Percentiles rank a stretch among this genome's conserved stretches.
phyloP scores from a whole-genome alignment of 2,797 vertebrate species.

The Poeciliopsis paucimaculata region DNA sequence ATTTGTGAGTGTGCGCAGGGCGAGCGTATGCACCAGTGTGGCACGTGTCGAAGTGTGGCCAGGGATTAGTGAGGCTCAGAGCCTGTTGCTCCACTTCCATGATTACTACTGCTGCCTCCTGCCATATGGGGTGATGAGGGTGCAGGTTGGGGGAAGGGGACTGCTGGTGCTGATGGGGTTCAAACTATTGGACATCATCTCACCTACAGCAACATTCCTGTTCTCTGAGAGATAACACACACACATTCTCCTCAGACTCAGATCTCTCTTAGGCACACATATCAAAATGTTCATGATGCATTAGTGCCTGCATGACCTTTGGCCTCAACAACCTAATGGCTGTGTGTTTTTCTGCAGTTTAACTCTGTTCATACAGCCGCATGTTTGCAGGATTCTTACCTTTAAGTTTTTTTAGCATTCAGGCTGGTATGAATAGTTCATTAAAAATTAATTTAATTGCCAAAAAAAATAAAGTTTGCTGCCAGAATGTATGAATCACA shows the following conservation, averaged over 20 bases:
- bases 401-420: neutral
- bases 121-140: conserved; percentile 79
- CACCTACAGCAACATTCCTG: conserved; percentile 23
- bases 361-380: neutral
- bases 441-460: neutral
- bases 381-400: neutral
- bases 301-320: conserved; percentile 35
- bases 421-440: neutral
- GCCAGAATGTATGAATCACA: neutral
- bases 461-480: neutral
- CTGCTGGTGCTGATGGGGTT: conserved; percentile 3
- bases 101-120: conserved; percentile 82
- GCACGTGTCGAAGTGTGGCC: conserved; percentile 81
- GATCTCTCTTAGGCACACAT: conserved; percentile 21
- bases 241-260: conserved; percentile 37
- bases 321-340: conserved; percentile 23
- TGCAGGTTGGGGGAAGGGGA: conserved; percentile 45
- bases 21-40: conserved; percentile 54
- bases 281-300: conserved; percentile 15
- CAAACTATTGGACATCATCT: conserved; percentile 49
- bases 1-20: conserved; percentile 27
- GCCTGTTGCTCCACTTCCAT: conserved; percentile 84
- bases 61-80: conserved; percentile 81
- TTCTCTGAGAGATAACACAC: conserved; percentile 37
- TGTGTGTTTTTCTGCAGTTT: conserved; percentile 2